Percentiles rank a stretch among this genome's conserved stretches.
phyloP scores from a whole-genome alignment of 1,140 invertebrate species.

The Drosophila obscura region DNA sequence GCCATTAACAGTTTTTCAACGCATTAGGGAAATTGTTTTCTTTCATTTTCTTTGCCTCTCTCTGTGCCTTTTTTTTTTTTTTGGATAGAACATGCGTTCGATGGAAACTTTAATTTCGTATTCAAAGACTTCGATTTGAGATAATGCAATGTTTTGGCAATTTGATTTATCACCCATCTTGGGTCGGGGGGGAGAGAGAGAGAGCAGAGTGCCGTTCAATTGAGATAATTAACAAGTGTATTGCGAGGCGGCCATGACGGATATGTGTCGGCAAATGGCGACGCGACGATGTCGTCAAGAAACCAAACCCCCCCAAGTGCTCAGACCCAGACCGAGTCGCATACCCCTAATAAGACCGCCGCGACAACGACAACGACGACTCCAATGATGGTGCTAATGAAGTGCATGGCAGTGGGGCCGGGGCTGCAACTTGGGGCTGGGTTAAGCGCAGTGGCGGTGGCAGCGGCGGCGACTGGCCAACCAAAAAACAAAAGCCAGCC shows the following conservation, averaged over 20 bases:
- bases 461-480: constrained; percentile 51
- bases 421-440: constrained; percentile 37
- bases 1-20: constrained; percentile 74
- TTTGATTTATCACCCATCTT: constrained; percentile 63
- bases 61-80: constrained; percentile 1
- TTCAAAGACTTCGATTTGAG: constrained; percentile 55
- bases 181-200: too few species aligned
- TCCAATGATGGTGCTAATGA: constrained; percentile 70
- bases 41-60: not conserved
- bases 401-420: constrained; percentile 57
- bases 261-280: constrained; percentile 32
- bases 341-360: constrained; percentile 62
- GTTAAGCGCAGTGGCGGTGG: constrained; percentile 42
- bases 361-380: constrained; percentile 12
- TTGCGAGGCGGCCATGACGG: constrained; percentile 17
- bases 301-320: not conserved
- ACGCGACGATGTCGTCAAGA: constrained; percentile 36
- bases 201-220: constrained; percentile 2
- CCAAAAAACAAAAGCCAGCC: constrained; percentile 71
- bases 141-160: constrained; percentile 67
- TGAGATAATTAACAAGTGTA: too few species aligned
- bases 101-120: constrained; percentile 64
- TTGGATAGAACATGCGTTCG: constrained; percentile 19
- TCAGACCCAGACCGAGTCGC: constrained; percentile 2
- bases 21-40: constrained; percentile 79